Conservation (phyloP, 1,140 invertebrate species). For the Lithobius niger region DNA sequence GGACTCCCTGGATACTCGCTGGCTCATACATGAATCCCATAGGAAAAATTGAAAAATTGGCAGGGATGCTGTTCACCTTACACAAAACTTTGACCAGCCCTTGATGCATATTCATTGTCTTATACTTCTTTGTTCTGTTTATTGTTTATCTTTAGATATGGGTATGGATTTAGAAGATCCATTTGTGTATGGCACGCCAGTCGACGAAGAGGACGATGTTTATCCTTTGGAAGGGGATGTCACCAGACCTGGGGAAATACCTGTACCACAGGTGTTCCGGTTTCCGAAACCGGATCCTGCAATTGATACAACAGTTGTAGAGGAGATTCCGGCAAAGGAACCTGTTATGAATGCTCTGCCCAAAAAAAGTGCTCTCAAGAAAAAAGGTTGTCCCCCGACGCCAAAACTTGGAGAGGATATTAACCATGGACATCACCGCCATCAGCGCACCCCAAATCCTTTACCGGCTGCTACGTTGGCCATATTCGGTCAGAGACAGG, state of each 20-base stretch:
- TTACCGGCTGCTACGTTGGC: too few relatives aligned
- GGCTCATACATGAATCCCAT: too few relatives aligned
- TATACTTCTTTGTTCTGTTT: too few relatives aligned
- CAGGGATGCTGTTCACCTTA: too few relatives aligned
- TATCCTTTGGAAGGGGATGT: constrained; percentile 3
- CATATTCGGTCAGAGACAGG: too few relatives aligned
- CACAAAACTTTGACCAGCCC: too few relatives aligned
- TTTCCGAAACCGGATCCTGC: constrained; percentile 4
- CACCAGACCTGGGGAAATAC: not conserved
- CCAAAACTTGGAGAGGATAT: constrained; percentile 30
- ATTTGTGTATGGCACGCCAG: constrained; percentile 5
- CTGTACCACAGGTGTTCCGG: constrained; percentile 13
- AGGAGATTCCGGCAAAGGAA: constrained; percentile 80
- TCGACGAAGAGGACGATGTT: constrained; percentile 13
- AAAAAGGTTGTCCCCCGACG: constrained; percentile 39
- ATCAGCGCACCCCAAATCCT: too few relatives aligned
- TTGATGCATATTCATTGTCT: too few relatives aligned
- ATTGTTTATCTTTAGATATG: constrained; percentile 1
- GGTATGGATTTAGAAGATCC: not conserved
- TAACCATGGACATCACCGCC: too few relatives aligned
- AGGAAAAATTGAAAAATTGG: too few relatives aligned
- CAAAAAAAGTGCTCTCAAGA: constrained; percentile 81
- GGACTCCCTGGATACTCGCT: too few relatives aligned
- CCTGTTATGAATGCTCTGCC: constrained; percentile 70
- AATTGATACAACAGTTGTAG: constrained; percentile 66